Conservation (phyloP, 2,888 invertebrate species). For the Meghimatium bilineatum region DNA sequence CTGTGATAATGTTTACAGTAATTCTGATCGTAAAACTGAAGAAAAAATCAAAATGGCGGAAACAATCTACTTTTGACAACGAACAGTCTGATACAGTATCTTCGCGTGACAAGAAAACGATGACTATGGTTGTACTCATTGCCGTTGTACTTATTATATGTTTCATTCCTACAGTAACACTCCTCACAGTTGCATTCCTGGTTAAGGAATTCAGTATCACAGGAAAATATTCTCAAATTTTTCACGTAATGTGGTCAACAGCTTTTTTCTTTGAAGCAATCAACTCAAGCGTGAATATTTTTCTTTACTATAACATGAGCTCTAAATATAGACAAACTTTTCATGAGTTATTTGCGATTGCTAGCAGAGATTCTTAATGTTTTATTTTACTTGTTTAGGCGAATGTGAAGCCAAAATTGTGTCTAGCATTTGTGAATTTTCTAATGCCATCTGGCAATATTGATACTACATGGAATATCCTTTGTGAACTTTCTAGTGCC, state of each 20-base stretch:
- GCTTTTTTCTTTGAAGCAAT: conserved; percentile 15
- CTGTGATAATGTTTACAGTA: not conserved
- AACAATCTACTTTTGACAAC: not conserved
- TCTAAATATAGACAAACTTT: not conserved
- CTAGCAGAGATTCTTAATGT: not conserved
- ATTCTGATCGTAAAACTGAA: not conserved
- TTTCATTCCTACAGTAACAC: not conserved
- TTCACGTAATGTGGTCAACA: not conserved
- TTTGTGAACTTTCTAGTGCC: no score
- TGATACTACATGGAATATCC: no score
- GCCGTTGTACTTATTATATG: conserved; percentile 3
- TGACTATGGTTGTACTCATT: not conserved
- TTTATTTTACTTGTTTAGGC: no score
- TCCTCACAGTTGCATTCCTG: not conserved
- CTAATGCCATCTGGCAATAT: no score
- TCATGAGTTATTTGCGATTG: not conserved
- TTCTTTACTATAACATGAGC: conserved; percentile 16
- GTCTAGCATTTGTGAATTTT: no score
- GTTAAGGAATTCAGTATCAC: not conserved
- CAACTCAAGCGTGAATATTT: conserved; percentile 14
- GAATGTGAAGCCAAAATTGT: no score
- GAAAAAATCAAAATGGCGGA: not conserved
- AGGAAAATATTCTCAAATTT: not conserved
- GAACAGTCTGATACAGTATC: not conserved
- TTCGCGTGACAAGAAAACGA: not conserved